Conservation (phyloP, 2,113 vertebrate species). For the Cricetomys ansorgei region DNA sequence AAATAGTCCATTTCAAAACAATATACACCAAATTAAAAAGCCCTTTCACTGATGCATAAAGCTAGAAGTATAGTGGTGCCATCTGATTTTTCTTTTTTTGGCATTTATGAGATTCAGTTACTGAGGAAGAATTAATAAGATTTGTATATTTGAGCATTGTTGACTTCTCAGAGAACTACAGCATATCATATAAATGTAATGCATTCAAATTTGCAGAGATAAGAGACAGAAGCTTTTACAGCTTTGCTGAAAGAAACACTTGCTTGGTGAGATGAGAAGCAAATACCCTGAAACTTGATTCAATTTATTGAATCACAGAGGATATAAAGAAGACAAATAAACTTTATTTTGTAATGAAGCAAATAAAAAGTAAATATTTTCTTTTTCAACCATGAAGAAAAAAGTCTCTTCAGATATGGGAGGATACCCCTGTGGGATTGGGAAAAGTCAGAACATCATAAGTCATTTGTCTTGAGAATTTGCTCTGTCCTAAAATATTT, state of each 20-base stretch:
- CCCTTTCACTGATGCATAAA: constrained; percentile 52
- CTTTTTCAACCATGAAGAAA: background rate
- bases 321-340: constrained; percentile 66
- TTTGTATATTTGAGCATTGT: constrained; percentile 80
- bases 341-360: background rate
- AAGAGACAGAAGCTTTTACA: constrained; percentile 72
- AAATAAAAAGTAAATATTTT: background rate
- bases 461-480: background rate
- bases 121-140: constrained; percentile 79
- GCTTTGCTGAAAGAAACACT: constrained; percentile 68
- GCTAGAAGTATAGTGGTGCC: background rate
- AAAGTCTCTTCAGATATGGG: background rate
- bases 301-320: constrained; percentile 61
- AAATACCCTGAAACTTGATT: constrained; percentile 60
- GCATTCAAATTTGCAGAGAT: constrained; percentile 83
- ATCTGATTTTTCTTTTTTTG: background rate
- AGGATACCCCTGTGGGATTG: background rate
- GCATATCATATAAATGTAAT: constrained; percentile 82
- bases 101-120: constrained; percentile 71
- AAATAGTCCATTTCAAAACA: constrained; percentile 62
- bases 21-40: constrained; percentile 47
- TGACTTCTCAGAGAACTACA: constrained; percentile 81
- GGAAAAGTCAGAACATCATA: background rate
- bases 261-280: constrained; percentile 58
- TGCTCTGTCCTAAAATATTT: background rate